Base-by-base conservation (phyloP, 1,140 invertebrate genomes). In the Coptotermes formosanus region DNA sequence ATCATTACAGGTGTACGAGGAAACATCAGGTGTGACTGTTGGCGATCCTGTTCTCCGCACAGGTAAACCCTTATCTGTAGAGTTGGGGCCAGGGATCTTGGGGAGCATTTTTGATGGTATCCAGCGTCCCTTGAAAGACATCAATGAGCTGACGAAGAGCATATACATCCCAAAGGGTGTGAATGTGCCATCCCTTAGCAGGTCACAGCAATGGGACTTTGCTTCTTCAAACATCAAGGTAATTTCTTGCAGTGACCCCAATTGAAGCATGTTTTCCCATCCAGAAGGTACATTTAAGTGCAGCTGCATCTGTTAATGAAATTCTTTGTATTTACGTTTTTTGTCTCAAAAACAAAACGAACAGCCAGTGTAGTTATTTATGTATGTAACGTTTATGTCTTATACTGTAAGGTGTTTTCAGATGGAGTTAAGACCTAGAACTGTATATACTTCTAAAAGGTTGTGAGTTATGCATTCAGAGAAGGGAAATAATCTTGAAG, bases 141-240 rank as follows among this genome's bases (percentile, higher is more conserved):
- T 99, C 91, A 95, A 96, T 89, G 97, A 99, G 89, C 91, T 98
- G 69, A 98, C 98, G 1, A 93, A 95, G 89, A 98, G 97, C 89
- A 99, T 99, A 91, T 99, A 99, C 93, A 99, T 99, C 92, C 99
- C 99, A 21, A 99, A 99, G 92, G 99, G 99, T 92, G 94, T 99
- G 4, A 99, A 99, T 91, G 95, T 97, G 83, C 98, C 98, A 32
- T 94, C 97, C 30, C 91, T 99, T 23, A 97, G 96, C n/a, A 93
- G 96, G 86, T 94, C 94, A 2, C 91, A 92, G 82, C 92, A 94
- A 82, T 99, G 99, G 99, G 98, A 99, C 87, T 99, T 99, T 91
- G 95, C 95, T 91, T 98, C 98, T 0, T 88, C 95, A 21, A 95
- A 96, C 89, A 95, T 99, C 75, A 97, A 97, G 91, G 96, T 75